Percentiles rank a stretch among this genome's conserved stretches.
Evolutionary conservation across 2,113 vertebrate genomes (phyloP).

Genomic region (Chaetodon trifascialis): DNA sequence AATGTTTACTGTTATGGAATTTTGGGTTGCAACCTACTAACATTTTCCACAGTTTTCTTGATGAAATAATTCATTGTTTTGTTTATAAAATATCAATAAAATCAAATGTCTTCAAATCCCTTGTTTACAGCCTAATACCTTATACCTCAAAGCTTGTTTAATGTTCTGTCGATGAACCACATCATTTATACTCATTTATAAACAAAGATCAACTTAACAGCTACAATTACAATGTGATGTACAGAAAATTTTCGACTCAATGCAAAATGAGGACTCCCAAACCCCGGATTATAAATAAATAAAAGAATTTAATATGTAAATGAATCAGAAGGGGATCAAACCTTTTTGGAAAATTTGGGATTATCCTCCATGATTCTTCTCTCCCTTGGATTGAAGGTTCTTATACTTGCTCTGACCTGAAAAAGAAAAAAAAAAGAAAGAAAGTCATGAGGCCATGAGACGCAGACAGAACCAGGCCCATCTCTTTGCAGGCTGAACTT

Average conservation of each 20-base stretch:
- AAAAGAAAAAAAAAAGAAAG: not conserved
- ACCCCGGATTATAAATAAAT: not conserved
- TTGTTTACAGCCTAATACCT: not conserved
- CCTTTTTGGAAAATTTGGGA: constrained; percentile 98
- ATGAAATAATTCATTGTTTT: not conserved
- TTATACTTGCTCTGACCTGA: constrained; percentile 92
- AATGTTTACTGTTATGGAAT: not conserved
- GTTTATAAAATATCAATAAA: not conserved
- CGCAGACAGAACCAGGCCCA: constrained; percentile 35
- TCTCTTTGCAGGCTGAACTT: constrained; percentile 34
- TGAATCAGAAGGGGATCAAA: constrained; percentile 61
- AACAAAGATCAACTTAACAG: not conserved
- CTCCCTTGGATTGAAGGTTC: constrained; percentile 91
- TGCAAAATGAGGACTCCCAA: not conserved
- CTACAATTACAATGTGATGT: not conserved
- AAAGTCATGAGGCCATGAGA: constrained; percentile 16
- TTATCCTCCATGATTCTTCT: constrained; percentile 90
- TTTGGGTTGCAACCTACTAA: not conserved
- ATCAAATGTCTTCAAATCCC: not conserved
- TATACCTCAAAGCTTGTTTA: no score
- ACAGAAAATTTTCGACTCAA: not conserved
- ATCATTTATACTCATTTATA: not conserved
- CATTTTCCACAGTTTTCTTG: not conserved
- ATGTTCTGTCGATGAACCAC: no score
- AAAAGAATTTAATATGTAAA: not conserved